Evolutionary conservation across 2,888 invertebrate genomes (phyloP).

Genomic region (Conistra vaccinii): DNA sequence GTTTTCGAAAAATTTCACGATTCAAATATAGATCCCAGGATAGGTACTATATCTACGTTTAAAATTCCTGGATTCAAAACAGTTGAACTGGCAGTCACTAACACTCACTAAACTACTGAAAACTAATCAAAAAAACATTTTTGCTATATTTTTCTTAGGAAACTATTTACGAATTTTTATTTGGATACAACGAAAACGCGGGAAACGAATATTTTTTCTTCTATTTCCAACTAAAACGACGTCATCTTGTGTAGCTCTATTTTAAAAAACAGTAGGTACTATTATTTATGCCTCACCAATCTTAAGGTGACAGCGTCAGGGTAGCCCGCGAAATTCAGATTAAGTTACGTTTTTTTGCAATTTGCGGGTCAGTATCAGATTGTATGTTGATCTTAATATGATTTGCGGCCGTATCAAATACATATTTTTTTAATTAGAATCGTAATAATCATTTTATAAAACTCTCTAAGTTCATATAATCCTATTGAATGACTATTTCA

Average conservation of each 20-base stretch:
- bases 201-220: not conserved
- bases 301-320: no score
- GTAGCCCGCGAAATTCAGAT: no score
- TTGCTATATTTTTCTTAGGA: not conserved
- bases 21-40: not conserved
- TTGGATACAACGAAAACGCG: not conserved
- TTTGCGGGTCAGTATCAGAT: no score
- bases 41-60: not conserved
- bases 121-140: not conserved
- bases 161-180: not conserved
- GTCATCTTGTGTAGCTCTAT: conserved; percentile 31
- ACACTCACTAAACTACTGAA: not conserved
- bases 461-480: no score
- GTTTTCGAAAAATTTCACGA: not conserved
- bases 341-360: no score
- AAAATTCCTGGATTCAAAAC: not conserved
- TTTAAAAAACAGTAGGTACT: conserved; percentile 1
- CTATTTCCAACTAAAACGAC: conserved; percentile 17
- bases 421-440: no score
- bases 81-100: not conserved
- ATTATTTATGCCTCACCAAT: not conserved
- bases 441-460: no score
- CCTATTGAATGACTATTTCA: no score
- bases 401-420: no score
- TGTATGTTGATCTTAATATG: no score